Base-by-base conservation (phyloP, 2,797 vertebrate species). In the Anguilla marmorata region DNA sequence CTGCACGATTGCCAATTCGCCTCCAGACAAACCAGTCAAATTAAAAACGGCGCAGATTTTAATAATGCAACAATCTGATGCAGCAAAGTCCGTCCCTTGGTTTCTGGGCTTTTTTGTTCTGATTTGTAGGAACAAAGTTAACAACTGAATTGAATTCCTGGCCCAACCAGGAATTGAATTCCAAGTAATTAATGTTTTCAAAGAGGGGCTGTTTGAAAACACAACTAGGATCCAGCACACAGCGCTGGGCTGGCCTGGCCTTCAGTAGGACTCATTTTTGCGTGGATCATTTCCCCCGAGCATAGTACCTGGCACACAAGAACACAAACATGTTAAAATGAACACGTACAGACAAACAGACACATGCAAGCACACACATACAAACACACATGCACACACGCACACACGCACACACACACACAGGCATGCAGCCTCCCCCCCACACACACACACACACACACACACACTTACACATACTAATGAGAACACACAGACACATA, bases 11-110 rank as follows among this genome's bases (percentile, higher is more conserved):
- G 50, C 83, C 83, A 58, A 58, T 16, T 66, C 21, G 84, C 56
- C 41, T 69, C 21, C 56, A n/a, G 60, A 69, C 58, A 69, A 86
- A 86, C 11, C 85, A 69, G 56, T 3, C 41, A 48, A 27, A 66
- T 86, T 66, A 63, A 45, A 45, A 86, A 86, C 54, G 56, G 52
- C 56, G 33, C 7, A 86, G 27, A 84, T 56, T 85, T 85, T 66
- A 86, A 48, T 14, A 69, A 58, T 60, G 84, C 84, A 60, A 3
- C 30, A 1, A 30, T 86, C 84, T 45, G 56, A 21, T 45, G 3
- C 8, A 45, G 30, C 58, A n/a, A 12, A 60, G 85, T 69, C 85
- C 58, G 0, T 45, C 33, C 16, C 84, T 9, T 16, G 33, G 8
- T 58, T 86, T 45, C 19, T 45, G 16, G 21, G 24, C 6, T 86